Evolutionary conservation across 2,888 invertebrate species (phyloP).

Genomic region (Bellardia bayeri): DNA sequence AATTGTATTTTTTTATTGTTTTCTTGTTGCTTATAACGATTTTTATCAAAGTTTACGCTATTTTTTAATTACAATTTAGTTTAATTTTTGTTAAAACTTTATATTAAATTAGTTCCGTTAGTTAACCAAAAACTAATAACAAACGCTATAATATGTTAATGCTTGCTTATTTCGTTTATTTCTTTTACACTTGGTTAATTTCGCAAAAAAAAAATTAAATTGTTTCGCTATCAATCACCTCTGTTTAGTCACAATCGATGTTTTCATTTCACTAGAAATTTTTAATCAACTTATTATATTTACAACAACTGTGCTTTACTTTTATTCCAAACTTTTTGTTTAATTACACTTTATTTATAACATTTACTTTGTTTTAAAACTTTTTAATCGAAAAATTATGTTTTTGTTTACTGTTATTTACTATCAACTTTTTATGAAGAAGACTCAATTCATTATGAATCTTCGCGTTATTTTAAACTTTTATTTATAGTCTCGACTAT

Average conservation of each 20-base stretch:
- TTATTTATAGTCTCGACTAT: constrained; percentile 69
- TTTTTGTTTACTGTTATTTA: neutral
- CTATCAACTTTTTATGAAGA: constrained; percentile 61
- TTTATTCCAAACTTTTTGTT: neutral
- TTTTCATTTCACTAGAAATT: constrained; percentile 34
- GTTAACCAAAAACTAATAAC: constrained; percentile 9
- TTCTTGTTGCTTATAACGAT: neutral
- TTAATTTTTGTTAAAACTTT: neutral
- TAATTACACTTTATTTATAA: constrained; percentile 15
- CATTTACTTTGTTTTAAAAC: constrained; percentile 11
- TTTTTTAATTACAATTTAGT: neutral
- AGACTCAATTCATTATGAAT: constrained; percentile 70
- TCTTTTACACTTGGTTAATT: constrained; percentile 44
- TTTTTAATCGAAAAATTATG: constrained; percentile 20
- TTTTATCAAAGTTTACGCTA: neutral
- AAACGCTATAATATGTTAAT: neutral
- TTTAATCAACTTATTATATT: neutral
- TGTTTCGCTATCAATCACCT: constrained; percentile 35
- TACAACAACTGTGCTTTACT: constrained; percentile 1
- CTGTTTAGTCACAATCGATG: constrained; percentile 26
- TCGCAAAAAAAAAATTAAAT: constrained; percentile 17
- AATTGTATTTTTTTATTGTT: neutral
- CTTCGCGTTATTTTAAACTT: constrained; percentile 62
- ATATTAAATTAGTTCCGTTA: constrained; percentile 41
- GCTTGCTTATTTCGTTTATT: constrained; percentile 7